A percentile compares a stretch with the other conserved stretches of the same genome.
Evolutionary conservation across 2,888 invertebrate genomes (phyloP).

Genomic region (Gymnocheta viridis): DNA sequence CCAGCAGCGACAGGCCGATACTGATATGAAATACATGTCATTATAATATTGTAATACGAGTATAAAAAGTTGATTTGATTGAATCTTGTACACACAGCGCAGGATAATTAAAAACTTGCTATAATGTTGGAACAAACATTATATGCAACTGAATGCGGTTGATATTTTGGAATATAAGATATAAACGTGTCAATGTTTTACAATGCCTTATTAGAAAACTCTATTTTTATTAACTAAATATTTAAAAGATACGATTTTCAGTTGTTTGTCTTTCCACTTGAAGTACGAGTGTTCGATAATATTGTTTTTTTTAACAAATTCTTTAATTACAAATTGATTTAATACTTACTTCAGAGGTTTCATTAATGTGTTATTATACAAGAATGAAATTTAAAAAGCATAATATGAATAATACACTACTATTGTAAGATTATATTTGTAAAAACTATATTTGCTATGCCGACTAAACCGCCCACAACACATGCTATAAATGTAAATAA

Average conservation of each 20-base stretch:
- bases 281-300: background rate
- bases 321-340: constrained; percentile 8
- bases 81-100: too few relatives aligned
- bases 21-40: background rate
- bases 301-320: too few relatives aligned
- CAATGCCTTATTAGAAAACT: background rate
- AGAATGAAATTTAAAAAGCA: constrained; percentile 40
- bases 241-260: background rate
- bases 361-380: constrained; percentile 17
- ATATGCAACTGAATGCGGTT: too few relatives aligned
- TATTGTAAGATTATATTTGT: background rate
- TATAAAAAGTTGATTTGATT: background rate
- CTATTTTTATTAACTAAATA: background rate
- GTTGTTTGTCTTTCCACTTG: background rate
- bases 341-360: constrained; percentile 48
- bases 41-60: too few relatives aligned
- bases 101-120: too few relatives aligned
- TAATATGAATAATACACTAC: background rate
- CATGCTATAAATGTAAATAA: constrained; percentile 31
- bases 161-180: background rate
- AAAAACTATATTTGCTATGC: background rate
- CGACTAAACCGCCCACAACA: background rate
- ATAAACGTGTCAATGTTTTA: background rate
- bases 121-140: background rate
- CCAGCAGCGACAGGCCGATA: background rate